Percentiles rank a stretch among this genome's conserved stretches.
These are phyloP conservation scores for Sylvia borin DNA, from an alignment of 2,797 vertebrate genomes.

Conservation along the genomic window DNA sequence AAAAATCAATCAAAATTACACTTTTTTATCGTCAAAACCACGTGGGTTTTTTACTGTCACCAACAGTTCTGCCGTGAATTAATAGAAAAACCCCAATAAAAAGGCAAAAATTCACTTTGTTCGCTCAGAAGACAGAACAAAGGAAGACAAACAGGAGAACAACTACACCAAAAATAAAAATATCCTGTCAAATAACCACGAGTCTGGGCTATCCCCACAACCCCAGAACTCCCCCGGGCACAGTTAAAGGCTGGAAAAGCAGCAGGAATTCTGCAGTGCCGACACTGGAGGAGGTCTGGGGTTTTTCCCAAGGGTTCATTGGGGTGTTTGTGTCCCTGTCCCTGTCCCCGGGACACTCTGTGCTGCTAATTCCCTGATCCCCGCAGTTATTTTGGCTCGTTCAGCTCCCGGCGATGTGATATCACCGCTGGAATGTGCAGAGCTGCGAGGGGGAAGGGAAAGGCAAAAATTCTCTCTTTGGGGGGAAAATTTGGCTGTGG, in stretches of 20 bases:
- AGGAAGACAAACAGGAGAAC: background rate
- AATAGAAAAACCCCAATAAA: background rate
- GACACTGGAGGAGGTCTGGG: accelerated
- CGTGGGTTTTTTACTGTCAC: accelerated
- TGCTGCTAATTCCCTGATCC: background rate
- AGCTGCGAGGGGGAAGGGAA: background rate
- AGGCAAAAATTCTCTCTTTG: background rate
- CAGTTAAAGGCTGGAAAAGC: background rate
- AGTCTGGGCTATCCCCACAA: background rate
- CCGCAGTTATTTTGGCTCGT: background rate
- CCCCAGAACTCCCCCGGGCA: background rate
- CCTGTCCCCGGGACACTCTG: background rate
- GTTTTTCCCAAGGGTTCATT: accelerated
- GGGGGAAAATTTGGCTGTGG: background rate
- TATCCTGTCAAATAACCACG: background rate
- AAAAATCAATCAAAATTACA: background rate
- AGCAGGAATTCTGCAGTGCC: accelerated
- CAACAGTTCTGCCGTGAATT: background rate
- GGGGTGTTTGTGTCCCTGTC: accelerated
- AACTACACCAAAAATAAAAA: background rate
- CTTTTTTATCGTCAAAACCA: background rate
- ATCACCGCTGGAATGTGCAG: conserved; percentile 27
- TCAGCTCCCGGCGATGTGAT: background rate
- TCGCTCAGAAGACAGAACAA: background rate
- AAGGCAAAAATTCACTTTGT: background rate